Evolutionary conservation across 2,113 vertebrate genomes (phyloP).

Genomic region (Otus sunia): DNA sequence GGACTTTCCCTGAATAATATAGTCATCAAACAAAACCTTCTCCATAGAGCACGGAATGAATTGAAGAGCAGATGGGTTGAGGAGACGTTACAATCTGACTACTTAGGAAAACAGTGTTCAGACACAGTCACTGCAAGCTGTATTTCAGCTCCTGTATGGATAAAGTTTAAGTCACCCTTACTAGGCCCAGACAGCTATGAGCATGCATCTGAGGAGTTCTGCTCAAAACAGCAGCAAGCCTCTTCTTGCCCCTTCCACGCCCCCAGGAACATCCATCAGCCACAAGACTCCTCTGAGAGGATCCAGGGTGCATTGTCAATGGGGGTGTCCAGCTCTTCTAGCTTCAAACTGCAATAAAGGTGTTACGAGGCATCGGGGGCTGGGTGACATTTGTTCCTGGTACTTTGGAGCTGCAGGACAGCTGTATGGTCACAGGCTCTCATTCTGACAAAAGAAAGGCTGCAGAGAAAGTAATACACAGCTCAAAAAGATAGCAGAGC

Average conservation of each 20-base stretch:
- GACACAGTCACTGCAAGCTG: neutral
- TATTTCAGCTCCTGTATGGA: neutral
- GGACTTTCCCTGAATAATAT: neutral
- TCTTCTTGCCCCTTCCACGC: neutral
- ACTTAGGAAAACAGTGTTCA: neutral
- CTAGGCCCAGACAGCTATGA: neutral
- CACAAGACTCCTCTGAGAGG: neutral
- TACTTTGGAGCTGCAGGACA: neutral
- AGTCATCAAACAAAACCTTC: neutral
- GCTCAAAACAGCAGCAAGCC: neutral
- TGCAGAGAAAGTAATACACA: neutral
- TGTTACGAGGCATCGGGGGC: neutral
- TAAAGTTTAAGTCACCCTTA: neutral
- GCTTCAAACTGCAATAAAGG: neutral
- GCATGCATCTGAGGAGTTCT: neutral
- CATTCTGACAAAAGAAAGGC: neutral
- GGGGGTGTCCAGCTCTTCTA: neutral
- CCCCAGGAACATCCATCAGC: neutral
- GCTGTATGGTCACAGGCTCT: neutral
- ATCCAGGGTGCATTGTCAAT: neutral
- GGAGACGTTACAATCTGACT: neutral
- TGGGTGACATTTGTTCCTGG: neutral
- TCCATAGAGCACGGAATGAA: neutral
- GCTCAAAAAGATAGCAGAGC: neutral
- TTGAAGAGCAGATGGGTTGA: neutral